These are phyloP conservation scores for Bos indicus DNA, from an alignment of 2,113 vertebrate species.

Conservation along the genomic window DNA sequence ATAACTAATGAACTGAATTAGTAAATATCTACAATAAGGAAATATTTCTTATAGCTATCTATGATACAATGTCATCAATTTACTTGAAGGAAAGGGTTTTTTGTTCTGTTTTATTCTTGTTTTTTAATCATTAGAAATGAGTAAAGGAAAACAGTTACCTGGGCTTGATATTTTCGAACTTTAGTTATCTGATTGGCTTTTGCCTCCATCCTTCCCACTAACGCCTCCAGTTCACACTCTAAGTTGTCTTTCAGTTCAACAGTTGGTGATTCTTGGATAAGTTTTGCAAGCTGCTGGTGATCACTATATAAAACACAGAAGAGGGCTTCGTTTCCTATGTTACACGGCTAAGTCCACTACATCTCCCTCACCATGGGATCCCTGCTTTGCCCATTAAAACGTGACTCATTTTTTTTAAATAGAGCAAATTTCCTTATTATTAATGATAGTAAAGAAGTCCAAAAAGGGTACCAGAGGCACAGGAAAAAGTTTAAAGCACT, in stretches of 20 bases:
- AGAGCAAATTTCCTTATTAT: neutral
- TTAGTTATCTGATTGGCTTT: constrained; percentile 95
- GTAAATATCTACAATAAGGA: neutral
- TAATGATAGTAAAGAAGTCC: neutral
- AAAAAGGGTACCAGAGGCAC: neutral
- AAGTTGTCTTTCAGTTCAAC: constrained; percentile 82
- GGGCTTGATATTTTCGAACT: constrained; percentile 86
- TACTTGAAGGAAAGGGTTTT: neutral
- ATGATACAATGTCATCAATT: neutral
- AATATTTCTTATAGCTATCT: neutral
- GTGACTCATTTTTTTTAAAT: neutral
- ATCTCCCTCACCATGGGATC: neutral
- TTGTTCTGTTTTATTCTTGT: neutral
- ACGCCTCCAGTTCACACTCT: constrained; percentile 85
- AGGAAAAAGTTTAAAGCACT: neutral
- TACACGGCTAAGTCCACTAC: neutral
- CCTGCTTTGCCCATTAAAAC: neutral
- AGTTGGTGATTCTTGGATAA: constrained; percentile 83
- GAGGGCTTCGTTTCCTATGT: neutral
- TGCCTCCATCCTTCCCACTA: constrained; percentile 93
- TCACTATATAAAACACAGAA: constrained; percentile 78
- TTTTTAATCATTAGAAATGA: neutral
- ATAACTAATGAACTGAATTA: neutral
- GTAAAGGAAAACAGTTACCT: constrained; percentile 76
- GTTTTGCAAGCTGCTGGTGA: constrained; percentile 88